These are phyloP conservation scores for Pseudochirops corinnae DNA, from an alignment of 2,797 vertebrate species.

Conservation along the genomic window DNA sequence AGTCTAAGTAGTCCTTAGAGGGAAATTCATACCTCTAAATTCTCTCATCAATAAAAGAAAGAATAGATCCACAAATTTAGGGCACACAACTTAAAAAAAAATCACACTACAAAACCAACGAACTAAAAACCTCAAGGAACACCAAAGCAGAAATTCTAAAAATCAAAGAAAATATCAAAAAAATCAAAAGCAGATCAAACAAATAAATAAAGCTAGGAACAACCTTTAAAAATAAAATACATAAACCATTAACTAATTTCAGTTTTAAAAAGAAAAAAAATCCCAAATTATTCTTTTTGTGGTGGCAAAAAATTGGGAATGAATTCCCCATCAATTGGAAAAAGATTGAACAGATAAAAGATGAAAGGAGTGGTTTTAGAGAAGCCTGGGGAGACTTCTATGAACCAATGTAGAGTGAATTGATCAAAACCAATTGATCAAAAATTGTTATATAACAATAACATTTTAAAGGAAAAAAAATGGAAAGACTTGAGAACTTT, in stretches of 20 bases:
- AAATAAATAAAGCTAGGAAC: neutral
- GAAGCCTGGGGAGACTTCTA: too few species aligned
- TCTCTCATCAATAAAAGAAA: neutral
- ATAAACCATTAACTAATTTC: neutral
- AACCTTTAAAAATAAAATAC: neutral
- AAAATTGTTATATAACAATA: too few species aligned
- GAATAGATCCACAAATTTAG: neutral
- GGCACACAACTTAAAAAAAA: neutral
- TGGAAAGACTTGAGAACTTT: neutral
- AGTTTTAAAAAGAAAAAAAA: neutral
- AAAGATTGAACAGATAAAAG: neutral
- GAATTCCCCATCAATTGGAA: neutral
- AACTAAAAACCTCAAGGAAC: neutral
- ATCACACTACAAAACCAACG: neutral
- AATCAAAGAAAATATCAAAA: neutral
- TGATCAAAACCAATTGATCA: too few species aligned
- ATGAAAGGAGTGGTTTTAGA: neutral
- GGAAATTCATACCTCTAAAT: neutral
- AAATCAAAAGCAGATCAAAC: neutral
- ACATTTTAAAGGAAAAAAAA: neutral
- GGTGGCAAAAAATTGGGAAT: neutral
- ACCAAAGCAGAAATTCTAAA: neutral
- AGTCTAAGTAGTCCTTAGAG: too few species aligned
- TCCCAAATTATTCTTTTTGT: too few species aligned
- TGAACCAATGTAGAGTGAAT: too few species aligned